These are phyloP conservation scores for Thomomys bottae DNA, from an alignment of 2,113 vertebrate genomes.

Conservation along the genomic window DNA sequence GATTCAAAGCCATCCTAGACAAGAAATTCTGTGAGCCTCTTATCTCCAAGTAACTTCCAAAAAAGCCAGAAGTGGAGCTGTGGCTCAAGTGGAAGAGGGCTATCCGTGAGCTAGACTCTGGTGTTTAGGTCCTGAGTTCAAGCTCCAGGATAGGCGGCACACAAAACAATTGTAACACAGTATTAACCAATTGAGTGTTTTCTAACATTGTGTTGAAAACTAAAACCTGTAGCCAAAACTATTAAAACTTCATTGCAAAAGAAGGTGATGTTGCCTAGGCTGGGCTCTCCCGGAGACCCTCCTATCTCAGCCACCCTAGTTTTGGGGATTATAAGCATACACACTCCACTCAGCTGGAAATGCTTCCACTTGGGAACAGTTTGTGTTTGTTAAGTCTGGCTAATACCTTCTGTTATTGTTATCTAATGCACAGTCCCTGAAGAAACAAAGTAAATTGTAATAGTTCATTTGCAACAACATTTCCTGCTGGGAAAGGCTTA, in stretches of 20 bases:
- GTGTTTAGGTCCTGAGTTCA: too few species aligned
- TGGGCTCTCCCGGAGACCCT: too few species aligned
- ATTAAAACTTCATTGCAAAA: slow-evolving; percentile 32
- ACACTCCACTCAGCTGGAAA: neutral
- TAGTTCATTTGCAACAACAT: slow-evolving; percentile 54
- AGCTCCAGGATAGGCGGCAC: too few species aligned
- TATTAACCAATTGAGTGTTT: slow-evolving; percentile 12
- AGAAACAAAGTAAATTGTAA: slow-evolving; percentile 54
- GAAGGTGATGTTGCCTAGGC: neutral
- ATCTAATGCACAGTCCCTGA: neutral
- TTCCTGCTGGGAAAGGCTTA: slow-evolving; percentile 44
- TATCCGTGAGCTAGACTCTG: too few species aligned
- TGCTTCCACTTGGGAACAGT: neutral
- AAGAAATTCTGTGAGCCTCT: too few species aligned
- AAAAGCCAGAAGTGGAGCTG: too few species aligned
- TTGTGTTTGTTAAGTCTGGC: neutral
- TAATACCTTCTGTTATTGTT: neutral
- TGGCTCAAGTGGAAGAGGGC: too few species aligned
- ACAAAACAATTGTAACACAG: too few species aligned
- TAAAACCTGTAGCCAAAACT: neutral
- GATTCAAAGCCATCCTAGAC: too few species aligned
- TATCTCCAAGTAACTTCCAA: too few species aligned
- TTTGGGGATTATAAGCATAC: too few species aligned
- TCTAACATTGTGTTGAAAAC: slow-evolving; percentile 10
- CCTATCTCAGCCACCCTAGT: neutral